Conservation (phyloP, 1,140 invertebrate species). For the Drosophila mauritiana region DNA sequence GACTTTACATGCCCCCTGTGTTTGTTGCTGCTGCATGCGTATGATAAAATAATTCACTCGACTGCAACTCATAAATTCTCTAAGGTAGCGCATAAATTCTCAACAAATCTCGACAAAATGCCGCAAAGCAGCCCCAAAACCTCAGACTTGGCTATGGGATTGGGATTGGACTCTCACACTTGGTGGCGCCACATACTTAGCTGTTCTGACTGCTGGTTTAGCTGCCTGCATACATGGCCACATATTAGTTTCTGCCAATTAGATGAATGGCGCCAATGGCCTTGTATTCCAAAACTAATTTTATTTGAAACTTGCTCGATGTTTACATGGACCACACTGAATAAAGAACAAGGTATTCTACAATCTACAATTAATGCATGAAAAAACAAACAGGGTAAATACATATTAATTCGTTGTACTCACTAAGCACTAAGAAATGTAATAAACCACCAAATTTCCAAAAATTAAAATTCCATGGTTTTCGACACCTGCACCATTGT, state of each 20-base stretch:
- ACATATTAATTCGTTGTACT: neutral
- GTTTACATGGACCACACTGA: neutral
- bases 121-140: slow-evolving; percentile 76
- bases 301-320: slow-evolving; percentile 10
- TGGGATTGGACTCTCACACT: slow-evolving; percentile 8
- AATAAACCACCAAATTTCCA: no score
- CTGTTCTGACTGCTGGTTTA: slow-evolving; percentile 22
- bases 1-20: slow-evolving; percentile 38
- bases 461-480: neutral
- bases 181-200: slow-evolving; percentile 44
- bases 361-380: neutral
- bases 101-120: slow-evolving; percentile 81
- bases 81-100: slow-evolving; percentile 83
- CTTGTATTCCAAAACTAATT: slow-evolving; percentile 9
- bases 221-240: slow-evolving; percentile 42
- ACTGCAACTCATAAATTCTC: slow-evolving; percentile 83
- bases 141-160: slow-evolving; percentile 45
- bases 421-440: neutral
- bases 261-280: slow-evolving; percentile 25
- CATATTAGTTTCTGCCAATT: slow-evolving; percentile 60
- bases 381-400: slow-evolving; percentile 1
- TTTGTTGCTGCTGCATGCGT: slow-evolving; percentile 77
- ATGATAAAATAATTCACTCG: slow-evolving; percentile 83
- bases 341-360: neutral
- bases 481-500: neutral